These are phyloP conservation scores for Drosophila niveifrons DNA, from an alignment of 2,888 invertebrate genomes.

Conservation along the genomic window DNA sequence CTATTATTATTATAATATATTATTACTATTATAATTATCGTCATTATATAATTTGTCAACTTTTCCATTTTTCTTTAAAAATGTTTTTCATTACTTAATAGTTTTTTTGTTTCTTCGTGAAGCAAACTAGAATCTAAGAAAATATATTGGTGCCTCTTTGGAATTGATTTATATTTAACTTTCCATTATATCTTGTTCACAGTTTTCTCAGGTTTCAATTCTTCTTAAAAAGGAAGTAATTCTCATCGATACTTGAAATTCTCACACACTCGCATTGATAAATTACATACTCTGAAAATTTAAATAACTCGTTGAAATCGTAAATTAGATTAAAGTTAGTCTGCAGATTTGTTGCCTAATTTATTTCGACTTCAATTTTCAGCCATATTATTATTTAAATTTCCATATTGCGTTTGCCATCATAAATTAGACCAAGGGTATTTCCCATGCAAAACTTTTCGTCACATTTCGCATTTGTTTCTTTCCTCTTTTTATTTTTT, in stretches of 20 bases:
- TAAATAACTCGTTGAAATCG: too few relatives aligned
- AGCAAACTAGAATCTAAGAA: too few relatives aligned
- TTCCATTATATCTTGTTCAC: background rate
- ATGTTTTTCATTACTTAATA: too few relatives aligned
- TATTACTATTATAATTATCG: too few relatives aligned
- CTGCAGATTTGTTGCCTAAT: background rate
- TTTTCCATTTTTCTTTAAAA: too few relatives aligned
- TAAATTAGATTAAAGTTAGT: too few relatives aligned
- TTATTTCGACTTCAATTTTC: background rate
- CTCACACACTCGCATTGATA: background rate
- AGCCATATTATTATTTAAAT: background rate
- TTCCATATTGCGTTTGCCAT: background rate
- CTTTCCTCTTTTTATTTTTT: slow-evolving; percentile 13
- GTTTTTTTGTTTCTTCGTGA: too few relatives aligned
- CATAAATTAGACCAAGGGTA: background rate
- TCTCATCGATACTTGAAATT: background rate
- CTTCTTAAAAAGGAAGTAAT: background rate
- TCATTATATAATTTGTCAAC: too few relatives aligned
- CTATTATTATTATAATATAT: too few relatives aligned
- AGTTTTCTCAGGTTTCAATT: background rate
- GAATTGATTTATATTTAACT: too few relatives aligned
- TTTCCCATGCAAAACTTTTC: background rate
- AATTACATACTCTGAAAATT: too few relatives aligned
- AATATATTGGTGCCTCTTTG: too few relatives aligned
- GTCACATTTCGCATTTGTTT: slow-evolving; percentile 4